These are phyloP conservation scores for Edolisoma coerulescens DNA, from an alignment of 2,113 vertebrate genomes.

Conservation along the genomic window DNA sequence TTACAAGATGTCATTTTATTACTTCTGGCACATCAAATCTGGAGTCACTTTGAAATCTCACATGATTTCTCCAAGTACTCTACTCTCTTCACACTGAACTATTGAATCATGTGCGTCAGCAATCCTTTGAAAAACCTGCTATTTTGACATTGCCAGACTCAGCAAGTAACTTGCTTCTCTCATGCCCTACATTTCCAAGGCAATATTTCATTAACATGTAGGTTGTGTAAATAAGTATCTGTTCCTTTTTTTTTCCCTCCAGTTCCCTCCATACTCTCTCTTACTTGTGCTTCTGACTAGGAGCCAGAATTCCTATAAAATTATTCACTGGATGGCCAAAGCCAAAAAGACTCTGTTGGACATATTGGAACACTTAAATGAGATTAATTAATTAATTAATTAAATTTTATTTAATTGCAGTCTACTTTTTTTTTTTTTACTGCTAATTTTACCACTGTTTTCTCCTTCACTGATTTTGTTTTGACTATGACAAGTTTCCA, in stretches of 20 bases:
- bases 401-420: not conserved
- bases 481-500: not conserved
- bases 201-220: not conserved
- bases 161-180: not conserved
- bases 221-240: not conserved
- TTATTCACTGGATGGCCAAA: not conserved
- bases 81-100: not conserved
- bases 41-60: not conserved
- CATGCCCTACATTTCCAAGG: not conserved
- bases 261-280: not conserved
- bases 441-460: not conserved
- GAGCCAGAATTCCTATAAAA: not conserved
- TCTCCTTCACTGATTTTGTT: not conserved
- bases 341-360: not conserved
- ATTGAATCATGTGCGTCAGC: not conserved
- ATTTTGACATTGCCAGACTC: not conserved
- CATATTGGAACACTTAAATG: accelerated
- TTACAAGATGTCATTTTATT: not conserved
- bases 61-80: not conserved
- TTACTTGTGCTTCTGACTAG: not conserved
- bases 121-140: not conserved
- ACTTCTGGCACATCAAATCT: not conserved
- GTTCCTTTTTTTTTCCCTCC: not conserved
- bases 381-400: not conserved
- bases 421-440: not conserved